Conservation (phyloP, 2,113 vertebrate genomes). For the Macrotus californicus region DNA sequence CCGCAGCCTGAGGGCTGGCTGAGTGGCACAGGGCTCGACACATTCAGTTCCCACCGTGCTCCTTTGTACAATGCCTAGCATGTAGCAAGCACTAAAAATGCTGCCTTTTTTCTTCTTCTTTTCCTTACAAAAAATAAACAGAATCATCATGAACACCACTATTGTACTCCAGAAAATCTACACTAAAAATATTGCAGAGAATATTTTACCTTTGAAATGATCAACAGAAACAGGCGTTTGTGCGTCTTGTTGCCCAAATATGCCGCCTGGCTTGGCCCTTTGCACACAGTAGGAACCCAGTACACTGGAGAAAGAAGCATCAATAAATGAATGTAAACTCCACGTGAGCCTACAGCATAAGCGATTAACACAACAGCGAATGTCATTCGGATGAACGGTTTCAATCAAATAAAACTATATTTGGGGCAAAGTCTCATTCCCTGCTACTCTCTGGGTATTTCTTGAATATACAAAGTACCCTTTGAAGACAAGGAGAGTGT, state of each 20-base stretch:
- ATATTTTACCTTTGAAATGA: conserved; percentile 34
- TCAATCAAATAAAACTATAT: conserved; percentile 38
- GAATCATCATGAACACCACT: background rate
- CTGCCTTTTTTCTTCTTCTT: background rate
- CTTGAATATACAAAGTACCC: background rate
- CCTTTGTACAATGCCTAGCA: background rate
- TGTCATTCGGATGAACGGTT: background rate
- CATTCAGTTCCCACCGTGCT: conserved; percentile 60
- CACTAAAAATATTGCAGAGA: conserved; percentile 14
- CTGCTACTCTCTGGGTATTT: background rate
- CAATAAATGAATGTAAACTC: background rate
- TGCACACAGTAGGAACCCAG: background rate
- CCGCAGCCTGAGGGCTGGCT: conserved; percentile 3
- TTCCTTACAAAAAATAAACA: background rate
- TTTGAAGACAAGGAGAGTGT: conserved; percentile 18
- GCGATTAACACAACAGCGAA: background rate
- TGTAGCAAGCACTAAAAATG: background rate
- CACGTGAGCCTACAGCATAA: background rate
- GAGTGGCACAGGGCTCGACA: conserved; percentile 53
- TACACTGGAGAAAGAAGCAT: background rate
- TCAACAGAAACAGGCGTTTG: background rate
- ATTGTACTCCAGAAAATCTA: background rate
- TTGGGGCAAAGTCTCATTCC: background rate
- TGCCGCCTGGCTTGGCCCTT: background rate
- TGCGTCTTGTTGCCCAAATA: background rate